Evolutionary conservation across 2,797 vertebrate genomes (phyloP), one percentile per base, ranked within the genome.

Genomic region (Synanceia verrucosa): DNA sequence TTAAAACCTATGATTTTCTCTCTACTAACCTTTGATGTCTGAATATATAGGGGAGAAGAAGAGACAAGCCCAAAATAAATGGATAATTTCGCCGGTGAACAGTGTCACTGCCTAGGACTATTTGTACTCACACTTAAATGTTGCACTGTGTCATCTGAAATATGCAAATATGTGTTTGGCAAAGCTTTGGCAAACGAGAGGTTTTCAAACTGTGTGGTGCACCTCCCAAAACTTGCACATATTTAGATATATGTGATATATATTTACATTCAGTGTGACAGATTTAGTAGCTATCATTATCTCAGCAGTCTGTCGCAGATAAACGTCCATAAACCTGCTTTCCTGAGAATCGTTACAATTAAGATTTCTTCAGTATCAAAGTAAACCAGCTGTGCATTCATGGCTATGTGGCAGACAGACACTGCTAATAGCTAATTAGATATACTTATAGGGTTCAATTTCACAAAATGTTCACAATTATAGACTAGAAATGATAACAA

Each of bases 21-120:
- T 92, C 82, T 94, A 95, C 95, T 95, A 95, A 95, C 95, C 94
- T 95, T 89, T 94, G 91, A 88, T 94, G 90, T 95, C 95, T 95
- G 93, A 95, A 95, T 94, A 86, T 89, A 80, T 94, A 88, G 93
- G 93, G 92, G 83, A 94, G 90, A 95, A 94, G 87, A 94, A 95
- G 88, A 95, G 87, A 95, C 86, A 95, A 92, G 90, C 86, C 93
- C 93, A 95, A 88, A 91, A 91, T 93, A 94, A 94, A 94, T 93
- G 86, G 83, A 79, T 75, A 90, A 91, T 88, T 90, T 86, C 56
- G 34, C 73, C 5, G 62, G 75, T 72, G 77, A 83, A 86, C 70
- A 73, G 69, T 65, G 79, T 81, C 84, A 82, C 83, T 83, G 73
- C 60, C 75, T 64, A 73, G 29, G 67, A 82, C 43, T 65, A 47